Evolutionary conservation across 2,113 vertebrate species (phyloP).

Genomic region (Hemiprocne comata): DNA sequence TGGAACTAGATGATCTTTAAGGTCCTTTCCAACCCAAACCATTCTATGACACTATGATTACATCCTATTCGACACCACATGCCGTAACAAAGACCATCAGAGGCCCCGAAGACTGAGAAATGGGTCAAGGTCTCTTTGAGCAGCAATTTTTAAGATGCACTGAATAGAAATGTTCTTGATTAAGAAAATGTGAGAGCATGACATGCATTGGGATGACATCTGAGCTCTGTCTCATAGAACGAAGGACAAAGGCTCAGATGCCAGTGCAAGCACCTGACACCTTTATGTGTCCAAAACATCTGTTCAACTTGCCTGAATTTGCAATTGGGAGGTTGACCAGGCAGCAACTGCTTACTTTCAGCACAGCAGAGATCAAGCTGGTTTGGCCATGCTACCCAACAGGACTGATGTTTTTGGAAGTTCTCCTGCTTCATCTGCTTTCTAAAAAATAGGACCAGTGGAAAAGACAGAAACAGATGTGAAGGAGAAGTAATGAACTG

Average conservation of each 20-base stretch:
- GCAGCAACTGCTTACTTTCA: background rate
- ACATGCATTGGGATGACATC: background rate
- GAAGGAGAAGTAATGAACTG: background rate
- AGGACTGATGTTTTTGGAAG: background rate
- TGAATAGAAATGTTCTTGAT: background rate
- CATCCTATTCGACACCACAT: background rate
- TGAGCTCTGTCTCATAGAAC: background rate
- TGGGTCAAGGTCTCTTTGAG: background rate
- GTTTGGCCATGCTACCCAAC: background rate
- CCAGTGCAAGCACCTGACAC: background rate
- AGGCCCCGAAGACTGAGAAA: background rate
- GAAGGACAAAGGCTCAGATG: background rate
- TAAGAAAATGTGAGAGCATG: background rate
- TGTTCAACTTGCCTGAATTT: background rate
- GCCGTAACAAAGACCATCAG: background rate
- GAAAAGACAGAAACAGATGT: accelerated
- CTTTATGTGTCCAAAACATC: background rate
- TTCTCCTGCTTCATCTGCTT: accelerated
- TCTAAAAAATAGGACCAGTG: background rate
- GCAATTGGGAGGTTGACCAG: background rate
- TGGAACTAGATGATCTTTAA: no score
- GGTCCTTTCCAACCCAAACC: no score
- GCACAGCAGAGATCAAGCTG: background rate
- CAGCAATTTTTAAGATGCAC: background rate
- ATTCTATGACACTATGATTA: background rate